Evolutionary conservation across 2,888 invertebrate species (phyloP), one percentile per base, ranked within the genome.

Genomic region (Labia minor): DNA sequence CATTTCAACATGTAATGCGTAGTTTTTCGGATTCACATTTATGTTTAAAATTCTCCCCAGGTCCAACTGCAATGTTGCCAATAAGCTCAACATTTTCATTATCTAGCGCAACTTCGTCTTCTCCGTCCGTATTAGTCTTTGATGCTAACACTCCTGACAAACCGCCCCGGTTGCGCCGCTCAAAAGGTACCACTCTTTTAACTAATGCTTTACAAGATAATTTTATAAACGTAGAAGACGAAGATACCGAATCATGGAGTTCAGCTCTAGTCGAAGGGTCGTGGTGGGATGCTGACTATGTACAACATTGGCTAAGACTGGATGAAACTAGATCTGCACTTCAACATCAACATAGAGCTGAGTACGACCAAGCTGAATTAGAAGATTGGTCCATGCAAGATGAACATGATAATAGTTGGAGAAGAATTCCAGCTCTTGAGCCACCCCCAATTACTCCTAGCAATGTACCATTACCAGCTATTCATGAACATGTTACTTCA

Each of bases 1-100:
- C 87, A 20, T 88, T 86, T 76, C 87, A 87, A 75, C 87, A 87
- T 74, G 84, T 87, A 70, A 87, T 88, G 77, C 80, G 88, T 72
- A 87, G 87, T 75, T 87, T 87, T 75, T 87, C 87, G 37, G 88
- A 88, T 76, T 88, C 88, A 1, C 87, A 88, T 75, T 81, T 88
- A 3, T 88, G 86, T 74, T 81, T 88, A 21, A 87, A 87, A 75
- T 80, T 88, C 61, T 81, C 86, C 26, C 82, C 87, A 6, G 81
- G 85, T 20, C 82, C 84, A 10, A 61, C 70, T 20, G 21, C 70
- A 16, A 82, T 83, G 68, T 66, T 68, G 0, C 65, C 68, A 1
- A 65, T 66, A 26, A n/a, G 64, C 61, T 61, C 67, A 16, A 61
- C 64, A 19, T 61, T 68, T 69, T 78, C 83, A 77, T 77, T 77